A percentile compares a stretch with the other conserved stretches of the same genome.
Evolutionary conservation across 2,797 vertebrate genomes (phyloP).

Genomic region (Rhabdophis nuchalis): DNA sequence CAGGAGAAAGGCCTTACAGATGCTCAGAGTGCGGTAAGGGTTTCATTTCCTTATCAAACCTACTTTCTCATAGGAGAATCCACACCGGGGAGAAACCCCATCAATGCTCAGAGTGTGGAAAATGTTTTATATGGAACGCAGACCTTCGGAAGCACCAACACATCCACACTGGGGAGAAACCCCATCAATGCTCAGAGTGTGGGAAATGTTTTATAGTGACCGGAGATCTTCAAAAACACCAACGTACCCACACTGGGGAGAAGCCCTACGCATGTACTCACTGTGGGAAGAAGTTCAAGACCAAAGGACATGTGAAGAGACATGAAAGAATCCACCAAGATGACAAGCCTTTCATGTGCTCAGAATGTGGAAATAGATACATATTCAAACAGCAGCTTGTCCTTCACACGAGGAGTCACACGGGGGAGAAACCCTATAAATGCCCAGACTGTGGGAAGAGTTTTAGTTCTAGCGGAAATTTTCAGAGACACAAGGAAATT

Average conservation of each 20-base stretch:
- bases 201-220: not conserved
- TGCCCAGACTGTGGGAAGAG: not conserved
- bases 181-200: not conserved
- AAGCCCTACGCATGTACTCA: conserved; percentile 47
- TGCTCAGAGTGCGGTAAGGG: not conserved
- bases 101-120: not conserved
- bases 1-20: not conserved
- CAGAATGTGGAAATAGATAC: conserved; percentile 39
- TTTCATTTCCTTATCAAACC: not conserved
- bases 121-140: not conserved
- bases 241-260: conserved; percentile 1
- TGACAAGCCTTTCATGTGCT: not conserved
- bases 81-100: not conserved
- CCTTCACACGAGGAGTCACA: conserved; percentile 42
- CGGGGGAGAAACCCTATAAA: conserved; percentile 2
- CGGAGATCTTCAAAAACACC: not conserved
- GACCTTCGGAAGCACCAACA: not conserved
- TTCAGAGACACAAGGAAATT: not conserved
- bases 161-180: not conserved
- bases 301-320: conserved; percentile 36
- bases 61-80: not conserved
- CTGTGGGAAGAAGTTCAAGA: conserved; percentile 56
- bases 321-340: conserved; percentile 52
- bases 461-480: conserved; percentile 18
- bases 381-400: conserved; percentile 55